Evolutionary conservation across 2,797 vertebrate genomes (phyloP).

Genomic region (Gymnothorax javanicus): DNA sequence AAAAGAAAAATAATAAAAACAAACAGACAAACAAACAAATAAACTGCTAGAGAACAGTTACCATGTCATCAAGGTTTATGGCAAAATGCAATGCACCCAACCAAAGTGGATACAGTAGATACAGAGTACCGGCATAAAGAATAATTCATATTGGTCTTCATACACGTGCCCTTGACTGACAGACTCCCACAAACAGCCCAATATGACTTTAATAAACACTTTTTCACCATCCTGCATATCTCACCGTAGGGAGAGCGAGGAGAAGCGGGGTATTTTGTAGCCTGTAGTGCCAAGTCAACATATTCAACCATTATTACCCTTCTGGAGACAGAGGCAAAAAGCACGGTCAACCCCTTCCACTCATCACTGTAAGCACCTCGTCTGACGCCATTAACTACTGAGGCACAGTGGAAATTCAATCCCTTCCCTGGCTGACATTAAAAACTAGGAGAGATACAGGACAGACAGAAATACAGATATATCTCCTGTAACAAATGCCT

Average conservation of each 20-base stretch:
- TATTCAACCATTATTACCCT: conserved; percentile 2
- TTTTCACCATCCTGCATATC: background rate
- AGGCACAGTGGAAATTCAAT: background rate
- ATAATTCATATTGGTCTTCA: background rate
- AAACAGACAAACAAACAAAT: background rate
- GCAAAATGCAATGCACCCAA: background rate
- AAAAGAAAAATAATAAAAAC: background rate
- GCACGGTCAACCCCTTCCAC: background rate
- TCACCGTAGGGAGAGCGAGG: background rate
- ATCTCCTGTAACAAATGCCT: background rate
- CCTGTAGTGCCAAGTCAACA: background rate
- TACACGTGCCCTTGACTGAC: background rate
- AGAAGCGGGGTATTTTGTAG: background rate
- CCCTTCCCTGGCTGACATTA: background rate
- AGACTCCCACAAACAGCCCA: background rate
- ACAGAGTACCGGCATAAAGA: too few relatives aligned
- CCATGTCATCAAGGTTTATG: background rate
- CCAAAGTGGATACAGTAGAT: background rate
- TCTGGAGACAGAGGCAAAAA: background rate
- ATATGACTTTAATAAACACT: background rate
- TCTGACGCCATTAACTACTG: background rate
- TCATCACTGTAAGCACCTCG: background rate
- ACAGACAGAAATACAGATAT: background rate
- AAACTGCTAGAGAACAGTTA: background rate
- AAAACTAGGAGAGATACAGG: background rate